Evolutionary conservation across 2,797 vertebrate genomes (phyloP).

Genomic region (Platyrinchus mystaceus): DNA sequence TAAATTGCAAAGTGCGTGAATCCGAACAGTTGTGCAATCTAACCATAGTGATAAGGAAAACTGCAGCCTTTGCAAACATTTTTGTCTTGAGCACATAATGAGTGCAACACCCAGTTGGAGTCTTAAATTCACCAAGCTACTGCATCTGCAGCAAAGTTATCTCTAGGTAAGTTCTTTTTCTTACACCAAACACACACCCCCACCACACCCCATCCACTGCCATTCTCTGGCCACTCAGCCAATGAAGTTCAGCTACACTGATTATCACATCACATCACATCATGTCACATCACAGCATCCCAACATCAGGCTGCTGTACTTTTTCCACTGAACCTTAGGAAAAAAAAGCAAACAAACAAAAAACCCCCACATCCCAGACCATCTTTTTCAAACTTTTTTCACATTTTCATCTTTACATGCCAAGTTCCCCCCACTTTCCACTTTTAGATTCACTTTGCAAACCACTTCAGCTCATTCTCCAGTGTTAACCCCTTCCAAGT

Average conservation of each 20-base stretch:
- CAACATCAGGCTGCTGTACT: neutral
- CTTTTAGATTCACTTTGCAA: neutral
- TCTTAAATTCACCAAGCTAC: neutral
- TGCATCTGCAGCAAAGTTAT: neutral
- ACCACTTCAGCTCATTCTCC: neutral
- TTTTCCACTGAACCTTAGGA: neutral
- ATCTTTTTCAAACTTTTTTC: neutral
- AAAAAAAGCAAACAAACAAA: too few relatives aligned
- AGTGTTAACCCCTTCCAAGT: neutral
- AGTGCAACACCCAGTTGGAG: neutral
- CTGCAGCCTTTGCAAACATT: neutral
- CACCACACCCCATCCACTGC: accelerated
- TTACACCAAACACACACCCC: neutral
- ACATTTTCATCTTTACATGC: accelerated
- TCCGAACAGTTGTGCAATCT: neutral
- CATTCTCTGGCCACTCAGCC: neutral
- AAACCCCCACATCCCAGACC: neutral
- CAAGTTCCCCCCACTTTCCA: neutral
- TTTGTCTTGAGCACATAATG: neutral
- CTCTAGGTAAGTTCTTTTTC: neutral
- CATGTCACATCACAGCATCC: neutral
- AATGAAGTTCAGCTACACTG: neutral
- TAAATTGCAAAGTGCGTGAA: neutral
- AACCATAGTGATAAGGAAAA: neutral
- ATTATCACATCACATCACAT: neutral